Conservation (phyloP, 1,140 invertebrate genomes). For the Augochlora pura region DNA sequence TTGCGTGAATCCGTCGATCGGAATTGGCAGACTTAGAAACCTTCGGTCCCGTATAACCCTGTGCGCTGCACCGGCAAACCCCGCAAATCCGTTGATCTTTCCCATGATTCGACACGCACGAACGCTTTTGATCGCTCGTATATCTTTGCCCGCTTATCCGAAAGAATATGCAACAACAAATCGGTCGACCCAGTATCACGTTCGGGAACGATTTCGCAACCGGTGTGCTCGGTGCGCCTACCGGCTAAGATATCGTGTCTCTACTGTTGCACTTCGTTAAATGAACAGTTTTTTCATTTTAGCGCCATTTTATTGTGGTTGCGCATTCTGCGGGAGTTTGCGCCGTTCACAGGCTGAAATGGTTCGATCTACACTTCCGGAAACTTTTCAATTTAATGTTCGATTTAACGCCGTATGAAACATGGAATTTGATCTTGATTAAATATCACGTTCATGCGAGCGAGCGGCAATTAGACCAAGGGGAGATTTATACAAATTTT, state of each 20-base stretch:
- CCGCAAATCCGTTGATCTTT: constrained; percentile 32
- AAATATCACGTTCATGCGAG: too few relatives aligned
- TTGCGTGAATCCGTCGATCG: not conserved
- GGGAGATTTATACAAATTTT: too few relatives aligned
- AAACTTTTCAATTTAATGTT: too few relatives aligned
- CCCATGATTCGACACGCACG: constrained; percentile 61
- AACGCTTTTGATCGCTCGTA: constrained; percentile 38
- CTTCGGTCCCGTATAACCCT: constrained; percentile 47
- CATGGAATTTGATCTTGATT: too few relatives aligned
- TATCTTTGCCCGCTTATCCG: constrained; percentile 26
- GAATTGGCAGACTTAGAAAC: not conserved
- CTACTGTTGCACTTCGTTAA: not conserved
- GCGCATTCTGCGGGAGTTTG: too few relatives aligned
- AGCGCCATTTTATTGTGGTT: too few relatives aligned
- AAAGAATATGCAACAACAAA: not conserved
- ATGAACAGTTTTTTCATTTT: too few relatives aligned
- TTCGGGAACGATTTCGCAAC: constrained; percentile 33
- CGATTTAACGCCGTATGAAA: too few relatives aligned
- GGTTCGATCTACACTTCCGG: too few relatives aligned
- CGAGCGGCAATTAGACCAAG: too few relatives aligned
- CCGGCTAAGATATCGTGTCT: not conserved
- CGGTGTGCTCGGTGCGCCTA: not conserved
- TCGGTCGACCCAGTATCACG: constrained; percentile 4
- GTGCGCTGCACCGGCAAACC: constrained; percentile 40
- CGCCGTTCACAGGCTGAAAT: too few relatives aligned